A percentile compares a stretch with the other conserved stretches of the same genome.
phyloP scores from a whole-genome alignment of 2,797 vertebrate genomes.

The Enteromius mattozi region DNA sequence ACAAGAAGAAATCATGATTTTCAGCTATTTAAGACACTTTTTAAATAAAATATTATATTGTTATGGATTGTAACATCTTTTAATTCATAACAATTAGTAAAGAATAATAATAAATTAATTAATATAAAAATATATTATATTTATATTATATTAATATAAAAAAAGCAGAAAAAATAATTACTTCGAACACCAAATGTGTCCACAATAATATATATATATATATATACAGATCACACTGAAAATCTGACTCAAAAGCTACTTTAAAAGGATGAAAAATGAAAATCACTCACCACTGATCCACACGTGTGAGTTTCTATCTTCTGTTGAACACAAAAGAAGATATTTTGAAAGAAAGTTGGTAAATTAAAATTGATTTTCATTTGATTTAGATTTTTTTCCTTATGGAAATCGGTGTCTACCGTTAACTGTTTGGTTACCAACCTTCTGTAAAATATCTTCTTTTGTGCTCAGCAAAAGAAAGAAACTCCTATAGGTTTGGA shows the following conservation, averaged over 20 bases:
- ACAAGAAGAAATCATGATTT: no score
- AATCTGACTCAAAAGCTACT: neutral
- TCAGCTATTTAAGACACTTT: no score
- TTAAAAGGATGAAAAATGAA: neutral
- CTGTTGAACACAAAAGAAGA: neutral
- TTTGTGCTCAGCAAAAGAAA: neutral
- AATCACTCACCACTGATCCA: neutral
- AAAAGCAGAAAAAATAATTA: no score
- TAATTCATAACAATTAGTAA: no score
- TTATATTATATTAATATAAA: no score
- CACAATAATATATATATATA: no score
- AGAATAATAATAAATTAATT: no score
- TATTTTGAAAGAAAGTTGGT: neutral
- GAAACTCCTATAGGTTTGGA: neutral
- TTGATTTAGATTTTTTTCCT: neutral
- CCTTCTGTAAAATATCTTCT: neutral
- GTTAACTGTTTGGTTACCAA: neutral
- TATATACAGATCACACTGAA: neutral
- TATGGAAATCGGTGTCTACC: neutral
- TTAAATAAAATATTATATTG: no score
- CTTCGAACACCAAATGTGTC: no score
- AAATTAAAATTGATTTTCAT: neutral
- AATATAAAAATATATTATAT: no score
- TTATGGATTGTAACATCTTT: no score
- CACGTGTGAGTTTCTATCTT: neutral